A percentile compares a stretch with the other conserved stretches of the same genome.
phyloP scores from a whole-genome alignment of 2,797 vertebrate species.

The Sandelia bainsii region DNA sequence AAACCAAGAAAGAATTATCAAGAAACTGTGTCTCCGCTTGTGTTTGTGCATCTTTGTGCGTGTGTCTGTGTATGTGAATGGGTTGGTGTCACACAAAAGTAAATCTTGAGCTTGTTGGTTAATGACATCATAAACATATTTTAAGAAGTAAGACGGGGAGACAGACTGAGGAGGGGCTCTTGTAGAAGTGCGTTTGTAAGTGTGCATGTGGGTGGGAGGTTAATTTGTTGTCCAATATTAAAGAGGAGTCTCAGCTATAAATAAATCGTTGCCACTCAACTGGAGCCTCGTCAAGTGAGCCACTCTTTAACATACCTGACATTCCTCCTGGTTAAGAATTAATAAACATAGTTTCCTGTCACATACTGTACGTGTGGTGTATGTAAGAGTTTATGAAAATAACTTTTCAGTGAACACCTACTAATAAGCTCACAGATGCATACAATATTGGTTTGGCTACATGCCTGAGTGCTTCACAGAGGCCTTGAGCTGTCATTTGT shows the following conservation, averaged over 20 bases:
- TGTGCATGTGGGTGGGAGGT: conserved; percentile 35
- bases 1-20: conserved; percentile 26
- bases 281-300: conserved; percentile 54
- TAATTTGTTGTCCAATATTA: conserved; percentile 40
- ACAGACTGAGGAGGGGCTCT: not conserved
- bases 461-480: conserved; percentile 49
- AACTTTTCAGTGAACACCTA: conserved; percentile 28
- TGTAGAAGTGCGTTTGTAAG: conserved; percentile 18
- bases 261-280: conserved; percentile 49
- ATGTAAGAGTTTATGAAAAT: conserved; percentile 54
- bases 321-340: conserved; percentile 68
- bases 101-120: conserved; percentile 39
- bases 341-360: conserved; percentile 47
- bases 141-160: conserved; percentile 13
- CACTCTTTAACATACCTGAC: conserved; percentile 47
- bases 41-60: conserved; percentile 9
- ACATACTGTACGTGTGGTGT: conserved; percentile 22
- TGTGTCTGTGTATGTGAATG: conserved; percentile 21
- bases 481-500: conserved; percentile 71
- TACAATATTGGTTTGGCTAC: conserved; percentile 55
- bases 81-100: conserved; percentile 19
- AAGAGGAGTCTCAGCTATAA: conserved; percentile 61
- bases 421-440: conserved; percentile 47
- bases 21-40: conserved; percentile 17
- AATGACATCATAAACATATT: conserved; percentile 34